Conservation (phyloP, 2,888 invertebrate genomes). For the Beris chalybata region DNA sequence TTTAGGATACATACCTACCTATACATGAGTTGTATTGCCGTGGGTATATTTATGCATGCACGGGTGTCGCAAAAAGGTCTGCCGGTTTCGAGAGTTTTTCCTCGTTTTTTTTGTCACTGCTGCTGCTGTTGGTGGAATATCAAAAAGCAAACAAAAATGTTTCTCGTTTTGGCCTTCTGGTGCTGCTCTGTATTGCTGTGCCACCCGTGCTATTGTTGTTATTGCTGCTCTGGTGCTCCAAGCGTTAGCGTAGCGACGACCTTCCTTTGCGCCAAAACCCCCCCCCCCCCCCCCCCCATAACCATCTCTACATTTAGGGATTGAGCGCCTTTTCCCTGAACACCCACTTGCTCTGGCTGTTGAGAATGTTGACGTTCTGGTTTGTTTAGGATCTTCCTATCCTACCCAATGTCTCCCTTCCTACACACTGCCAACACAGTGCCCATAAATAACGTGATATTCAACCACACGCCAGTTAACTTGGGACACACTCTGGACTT, state of each 20-base stretch:
- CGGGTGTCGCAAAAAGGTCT: constrained; percentile 14
- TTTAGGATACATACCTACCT: not conserved
- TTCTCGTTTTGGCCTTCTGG: constrained; percentile 10
- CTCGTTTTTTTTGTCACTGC: too few species aligned
- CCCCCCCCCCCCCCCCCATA: not conserved
- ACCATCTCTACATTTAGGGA: not conserved
- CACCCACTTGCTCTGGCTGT: constrained; percentile 5
- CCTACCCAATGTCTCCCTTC: not conserved
- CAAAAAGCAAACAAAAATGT: constrained; percentile 12
- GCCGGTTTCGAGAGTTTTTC: constrained; percentile 5
- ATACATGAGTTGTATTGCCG: constrained; percentile 1
- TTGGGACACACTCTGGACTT: constrained; percentile 22
- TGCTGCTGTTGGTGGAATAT: constrained; percentile 4
- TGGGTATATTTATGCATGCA: constrained; percentile 8
- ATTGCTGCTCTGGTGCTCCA: not conserved
- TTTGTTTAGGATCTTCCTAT: not conserved
- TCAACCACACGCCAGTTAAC: constrained; percentile 21
- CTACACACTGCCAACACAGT: constrained; percentile 14
- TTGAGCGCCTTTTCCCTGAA: not conserved
- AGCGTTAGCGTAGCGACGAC: constrained; percentile 7
- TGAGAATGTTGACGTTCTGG: constrained; percentile 3
- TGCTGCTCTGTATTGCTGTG: not conserved
- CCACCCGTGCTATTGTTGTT: not conserved
- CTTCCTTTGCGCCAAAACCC: not conserved
- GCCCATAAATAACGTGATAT: constrained; percentile 27